Evolutionary conservation across 2,113 vertebrate genomes (phyloP).

Genomic region (Pelobates fuscus): DNA sequence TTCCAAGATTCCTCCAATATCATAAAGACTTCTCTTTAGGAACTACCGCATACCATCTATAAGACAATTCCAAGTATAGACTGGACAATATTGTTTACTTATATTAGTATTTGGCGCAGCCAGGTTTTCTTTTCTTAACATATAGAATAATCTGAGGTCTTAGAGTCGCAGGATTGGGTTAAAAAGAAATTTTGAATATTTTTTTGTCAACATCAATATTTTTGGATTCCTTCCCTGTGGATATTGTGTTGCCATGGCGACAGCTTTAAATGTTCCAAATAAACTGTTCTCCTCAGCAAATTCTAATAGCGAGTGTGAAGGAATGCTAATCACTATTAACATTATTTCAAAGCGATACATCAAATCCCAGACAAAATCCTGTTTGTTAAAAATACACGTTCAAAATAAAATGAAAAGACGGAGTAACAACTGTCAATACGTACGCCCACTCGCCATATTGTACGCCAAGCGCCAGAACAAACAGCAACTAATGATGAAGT

Average conservation of each 20-base stretch:
- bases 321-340: slow-evolving; percentile 10
- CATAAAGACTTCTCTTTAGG: no score
- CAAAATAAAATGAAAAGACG: slow-evolving; percentile 12
- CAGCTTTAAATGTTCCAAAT: not conserved
- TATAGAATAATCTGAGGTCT: no score
- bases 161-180: no score
- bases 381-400: not conserved
- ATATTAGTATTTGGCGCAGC: no score
- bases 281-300: not conserved
- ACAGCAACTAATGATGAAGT: slow-evolving; percentile 21
- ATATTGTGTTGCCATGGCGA: slow-evolving; percentile 6
- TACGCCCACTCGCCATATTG: slow-evolving; percentile 31
- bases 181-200: no score
- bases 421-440: slow-evolving; percentile 28
- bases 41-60: no score
- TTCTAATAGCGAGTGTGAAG: not conserved
- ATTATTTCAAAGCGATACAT: slow-evolving; percentile 24
- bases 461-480: slow-evolving; percentile 21
- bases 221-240: not conserved
- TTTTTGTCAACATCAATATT: not conserved
- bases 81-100: no score
- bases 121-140: no score
- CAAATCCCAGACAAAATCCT: not conserved
- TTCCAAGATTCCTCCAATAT: no score
- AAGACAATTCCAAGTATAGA: no score